phyloP scores from a whole-genome alignment of 2,888 invertebrate genomes.

The Apoda limacodes region DNA sequence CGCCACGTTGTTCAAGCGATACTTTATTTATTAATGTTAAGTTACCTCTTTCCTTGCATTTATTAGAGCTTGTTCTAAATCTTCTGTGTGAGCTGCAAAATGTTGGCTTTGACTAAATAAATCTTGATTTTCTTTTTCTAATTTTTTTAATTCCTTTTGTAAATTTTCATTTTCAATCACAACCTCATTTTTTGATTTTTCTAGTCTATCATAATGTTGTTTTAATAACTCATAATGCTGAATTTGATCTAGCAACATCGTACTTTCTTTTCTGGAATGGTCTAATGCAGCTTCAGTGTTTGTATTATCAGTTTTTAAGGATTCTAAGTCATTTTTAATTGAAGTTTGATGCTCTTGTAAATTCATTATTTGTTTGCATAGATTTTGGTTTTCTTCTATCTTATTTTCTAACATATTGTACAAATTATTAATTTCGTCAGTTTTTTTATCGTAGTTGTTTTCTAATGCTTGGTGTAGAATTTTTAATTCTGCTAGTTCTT shows the following conservation, averaged over 20 bases:
- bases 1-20: too few relatives aligned
- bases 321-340: slow-evolving; percentile 24
- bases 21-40: too few relatives aligned
- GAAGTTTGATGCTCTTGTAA: slow-evolving; percentile 26
- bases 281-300: slow-evolving; percentile 26
- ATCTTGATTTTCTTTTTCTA: slow-evolving; percentile 33
- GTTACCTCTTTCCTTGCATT: slow-evolving; percentile 40
- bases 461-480: too few relatives aligned
- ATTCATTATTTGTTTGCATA: slow-evolving; percentile 26
- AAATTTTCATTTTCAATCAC: slow-evolving; percentile 35
- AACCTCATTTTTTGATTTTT: slow-evolving; percentile 26
- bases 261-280: slow-evolving; percentile 32
- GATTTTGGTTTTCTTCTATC: slow-evolving; percentile 33
- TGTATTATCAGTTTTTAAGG: slow-evolving; percentile 32
- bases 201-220: slow-evolving; percentile 31
- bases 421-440: slow-evolving; percentile 29
- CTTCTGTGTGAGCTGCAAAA: slow-evolving; percentile 33
- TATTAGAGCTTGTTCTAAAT: slow-evolving; percentile 40
- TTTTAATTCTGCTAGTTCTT: too few relatives aligned
- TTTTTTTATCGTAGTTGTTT: slow-evolving; percentile 29
- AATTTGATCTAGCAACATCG: slow-evolving; percentile 30
- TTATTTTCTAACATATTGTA: slow-evolving; percentile 30
- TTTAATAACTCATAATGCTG: slow-evolving; percentile 32
- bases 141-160: slow-evolving; percentile 27
- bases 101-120: slow-evolving; percentile 32